Evolutionary conservation across 2,797 vertebrate species (phyloP), one percentile per base, ranked within the genome.

Genomic region (Nyctibius grandis): DNA sequence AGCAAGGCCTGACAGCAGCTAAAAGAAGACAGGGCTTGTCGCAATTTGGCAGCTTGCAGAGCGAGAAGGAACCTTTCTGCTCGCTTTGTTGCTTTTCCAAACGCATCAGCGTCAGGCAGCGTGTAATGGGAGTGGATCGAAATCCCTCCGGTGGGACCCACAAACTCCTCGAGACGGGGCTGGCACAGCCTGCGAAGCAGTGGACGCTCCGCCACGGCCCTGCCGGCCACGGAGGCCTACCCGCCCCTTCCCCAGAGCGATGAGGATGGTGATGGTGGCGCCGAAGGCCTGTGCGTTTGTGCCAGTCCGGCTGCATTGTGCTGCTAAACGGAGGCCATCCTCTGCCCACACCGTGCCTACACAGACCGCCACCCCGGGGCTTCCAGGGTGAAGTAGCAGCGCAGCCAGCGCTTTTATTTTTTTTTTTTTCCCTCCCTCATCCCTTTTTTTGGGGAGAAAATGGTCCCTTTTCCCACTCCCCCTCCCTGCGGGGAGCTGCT

Each of bases 31-130:
- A 2, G 83, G 81, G 86, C 60, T 91, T 69, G 88, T 92, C 2
- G 53, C 70, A 33, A 15, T 79, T 95, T 97, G 96, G 95, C 95
- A 96, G 92, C 92, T 94, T 12, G 20, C 0, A 0, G 84, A 75
- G 92, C 8, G 36, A 95, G 95, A 76, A 91, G 85, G 93, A 82
- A 53, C 92, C 80, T 93, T 84, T 88, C 90, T 95, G 87, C 93
- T 94, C 88, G 83, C 67, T 83, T 74, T 67, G 88, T 36, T 20
- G 78, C 94, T 95, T 96, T 96, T 93, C 92, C 82, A 65, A 95
- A 68, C 1, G 20, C 1, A 0, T 96, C 91, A 85, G 73, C 4
- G 0, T 83, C 59, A 15, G 86, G 95, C 89, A 79, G 74, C 25
- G 8, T 97, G 93, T 94, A 95, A 97, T 92, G 81, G 34, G 4